Percentiles rank a stretch among this genome's conserved stretches.
phyloP scores from a whole-genome alignment of 2,888 invertebrate genomes.

The Troglohyphantes excavatus region DNA sequence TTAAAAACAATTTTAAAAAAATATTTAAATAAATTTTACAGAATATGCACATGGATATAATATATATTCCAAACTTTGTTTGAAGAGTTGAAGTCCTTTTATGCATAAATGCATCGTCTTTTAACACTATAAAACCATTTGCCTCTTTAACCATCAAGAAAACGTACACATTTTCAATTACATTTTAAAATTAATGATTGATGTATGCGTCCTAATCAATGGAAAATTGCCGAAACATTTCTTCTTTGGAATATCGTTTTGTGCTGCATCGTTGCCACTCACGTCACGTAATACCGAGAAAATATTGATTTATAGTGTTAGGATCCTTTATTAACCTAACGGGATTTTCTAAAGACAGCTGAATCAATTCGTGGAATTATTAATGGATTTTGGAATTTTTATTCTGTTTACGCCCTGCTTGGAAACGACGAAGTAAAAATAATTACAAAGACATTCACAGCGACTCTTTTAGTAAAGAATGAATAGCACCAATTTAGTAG shows the following conservation, averaged over 20 bases:
- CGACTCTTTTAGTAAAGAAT: too few relatives aligned
- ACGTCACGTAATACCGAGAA: background rate
- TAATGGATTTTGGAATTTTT: background rate
- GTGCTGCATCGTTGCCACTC: background rate
- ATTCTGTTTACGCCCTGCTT: background rate
- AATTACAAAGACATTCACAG: too few relatives aligned
- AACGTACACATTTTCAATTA: background rate
- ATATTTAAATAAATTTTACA: too few relatives aligned
- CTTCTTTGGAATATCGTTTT: background rate
- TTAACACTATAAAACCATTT: too few relatives aligned
- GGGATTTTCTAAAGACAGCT: background rate
- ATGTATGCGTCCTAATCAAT: background rate
- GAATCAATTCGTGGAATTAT: background rate
- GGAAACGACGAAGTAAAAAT: background rate
- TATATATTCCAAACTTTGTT: too few relatives aligned
- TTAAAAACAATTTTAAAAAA: too few relatives aligned
- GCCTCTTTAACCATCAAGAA: background rate
- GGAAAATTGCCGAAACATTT: background rate
- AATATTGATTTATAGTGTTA: background rate
- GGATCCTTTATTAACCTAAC: background rate
- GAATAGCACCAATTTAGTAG: too few relatives aligned
- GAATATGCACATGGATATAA: too few relatives aligned
- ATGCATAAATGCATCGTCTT: too few relatives aligned
- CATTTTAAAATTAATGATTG: background rate
- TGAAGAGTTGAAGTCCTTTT: too few relatives aligned